Conservation (phyloP, 2,797 vertebrate genomes). For the Cirrhinus mrigala region DNA sequence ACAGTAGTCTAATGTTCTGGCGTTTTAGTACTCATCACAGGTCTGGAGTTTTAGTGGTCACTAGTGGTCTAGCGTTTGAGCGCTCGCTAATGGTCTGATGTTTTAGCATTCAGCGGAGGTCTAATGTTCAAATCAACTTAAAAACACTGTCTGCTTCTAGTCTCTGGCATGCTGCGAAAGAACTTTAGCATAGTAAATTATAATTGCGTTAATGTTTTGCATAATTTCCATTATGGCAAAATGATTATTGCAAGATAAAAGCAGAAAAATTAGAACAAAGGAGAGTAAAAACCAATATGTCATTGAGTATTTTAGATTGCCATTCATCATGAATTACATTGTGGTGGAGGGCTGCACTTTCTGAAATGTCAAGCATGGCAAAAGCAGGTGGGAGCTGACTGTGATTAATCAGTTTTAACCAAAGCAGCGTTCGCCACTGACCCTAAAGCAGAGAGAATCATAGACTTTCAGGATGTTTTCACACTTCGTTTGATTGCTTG, state of each 20-base stretch:
- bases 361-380: conserved; percentile 67
- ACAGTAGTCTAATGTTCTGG: conserved; percentile 36
- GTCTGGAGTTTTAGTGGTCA: conserved; percentile 45
- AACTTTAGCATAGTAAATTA: conserved; percentile 9
- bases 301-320: conserved; percentile 40
- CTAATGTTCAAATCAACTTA: conserved; percentile 9
- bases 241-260: conserved; percentile 21
- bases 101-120: conserved; percentile 28
- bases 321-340: conserved; percentile 42
- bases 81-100: conserved; percentile 32
- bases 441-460: conserved; percentile 55
- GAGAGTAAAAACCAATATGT: conserved; percentile 37
- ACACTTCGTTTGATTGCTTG: conserved; percentile 31
- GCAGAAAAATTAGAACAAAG: not conserved
- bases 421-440: conserved; percentile 54
- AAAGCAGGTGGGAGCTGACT: conserved; percentile 53
- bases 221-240: conserved; percentile 37
- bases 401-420: conserved; percentile 60
- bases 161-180: not conserved
- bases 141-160: not conserved
- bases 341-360: conserved; percentile 35
- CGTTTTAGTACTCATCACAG: conserved; percentile 37
- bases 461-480: conserved; percentile 21
- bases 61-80: conserved; percentile 23
- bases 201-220: conserved; percentile 34